Evolutionary conservation across 2,888 invertebrate genomes (phyloP).

Genomic region (Drosophila paranaensis): DNA sequence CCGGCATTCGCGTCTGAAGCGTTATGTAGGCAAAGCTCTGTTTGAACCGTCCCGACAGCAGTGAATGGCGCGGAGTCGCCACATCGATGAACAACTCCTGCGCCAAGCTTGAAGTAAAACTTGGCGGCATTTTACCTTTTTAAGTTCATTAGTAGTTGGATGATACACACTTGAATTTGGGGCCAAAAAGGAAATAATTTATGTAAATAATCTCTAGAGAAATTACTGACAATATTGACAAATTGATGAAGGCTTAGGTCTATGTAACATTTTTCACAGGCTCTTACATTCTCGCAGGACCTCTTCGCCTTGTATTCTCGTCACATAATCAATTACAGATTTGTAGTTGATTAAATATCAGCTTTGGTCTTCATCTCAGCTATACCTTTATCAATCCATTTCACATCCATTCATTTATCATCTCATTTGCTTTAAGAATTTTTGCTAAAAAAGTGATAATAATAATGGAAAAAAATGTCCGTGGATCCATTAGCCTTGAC

Average conservation of each 20-base stretch:
- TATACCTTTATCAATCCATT: not conserved
- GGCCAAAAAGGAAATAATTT: not conserved
- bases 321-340: too few species aligned
- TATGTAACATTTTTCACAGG: not conserved
- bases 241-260: not conserved
- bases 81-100: conserved; percentile 74
- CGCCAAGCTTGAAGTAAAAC: not conserved
- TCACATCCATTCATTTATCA: not conserved
- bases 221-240: not conserved
- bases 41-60: conserved; percentile 87
- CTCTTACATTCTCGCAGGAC: not conserved
- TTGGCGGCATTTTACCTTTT: conserved; percentile 2
- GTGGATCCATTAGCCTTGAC: conserved; percentile 18
- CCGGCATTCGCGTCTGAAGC: conserved; percentile 93
- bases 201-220: not conserved
- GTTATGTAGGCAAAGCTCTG: conserved; percentile 93
- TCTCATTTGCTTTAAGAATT: not conserved
- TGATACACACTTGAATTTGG: conserved; percentile 20
- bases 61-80: conserved; percentile 87
- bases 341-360: too few species aligned
- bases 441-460: conserved; percentile 1
- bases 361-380: too few species aligned
- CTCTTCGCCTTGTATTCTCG: not conserved
- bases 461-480: not conserved
- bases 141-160: not conserved